Conservation (phyloP, 2,797 vertebrate species). For the Paratrypauchen microcephalus region DNA sequence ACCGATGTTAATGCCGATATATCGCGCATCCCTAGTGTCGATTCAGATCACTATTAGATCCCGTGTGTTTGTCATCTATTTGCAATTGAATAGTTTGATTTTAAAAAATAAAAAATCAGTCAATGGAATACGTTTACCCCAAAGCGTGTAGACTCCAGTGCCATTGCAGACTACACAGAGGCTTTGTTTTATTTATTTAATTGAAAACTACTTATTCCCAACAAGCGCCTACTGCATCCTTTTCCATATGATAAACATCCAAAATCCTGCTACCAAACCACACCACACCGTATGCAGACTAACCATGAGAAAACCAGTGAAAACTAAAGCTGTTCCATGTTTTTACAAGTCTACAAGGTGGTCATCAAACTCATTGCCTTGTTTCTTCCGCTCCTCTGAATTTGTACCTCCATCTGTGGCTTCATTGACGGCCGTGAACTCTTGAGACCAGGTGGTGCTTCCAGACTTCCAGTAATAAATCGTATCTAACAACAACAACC, state of each 20-base stretch:
- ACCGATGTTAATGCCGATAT: too few relatives aligned
- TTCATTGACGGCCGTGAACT: slow-evolving; percentile 40
- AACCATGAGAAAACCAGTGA: slow-evolving; percentile 39
- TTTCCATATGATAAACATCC: neutral
- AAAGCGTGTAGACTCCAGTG: neutral
- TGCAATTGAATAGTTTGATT: neutral
- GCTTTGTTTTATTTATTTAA: neutral
- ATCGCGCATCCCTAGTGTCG: too few relatives aligned
- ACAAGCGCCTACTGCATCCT: slow-evolving; percentile 1
- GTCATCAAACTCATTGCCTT: slow-evolving; percentile 23
- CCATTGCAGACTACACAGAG: neutral
- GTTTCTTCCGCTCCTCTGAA: slow-evolving; percentile 10
- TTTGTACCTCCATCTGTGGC: slow-evolving; percentile 47
- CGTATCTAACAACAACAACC: slow-evolving; percentile 23
- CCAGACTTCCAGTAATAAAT: slow-evolving; percentile 51
- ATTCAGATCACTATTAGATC: neutral
- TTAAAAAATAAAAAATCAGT: neutral
- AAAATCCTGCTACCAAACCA: slow-evolving; percentile 18
- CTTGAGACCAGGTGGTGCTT: slow-evolving; percentile 62
- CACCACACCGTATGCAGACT: slow-evolving; percentile 19
- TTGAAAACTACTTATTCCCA: neutral
- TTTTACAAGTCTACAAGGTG: slow-evolving; percentile 5
- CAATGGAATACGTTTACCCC: neutral
- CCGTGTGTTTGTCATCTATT: neutral
- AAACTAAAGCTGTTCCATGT: slow-evolving; percentile 28